These are phyloP conservation scores for Malurus leucopterus DNA, from an alignment of 2,797 vertebrate species.

Conservation along the genomic window DNA sequence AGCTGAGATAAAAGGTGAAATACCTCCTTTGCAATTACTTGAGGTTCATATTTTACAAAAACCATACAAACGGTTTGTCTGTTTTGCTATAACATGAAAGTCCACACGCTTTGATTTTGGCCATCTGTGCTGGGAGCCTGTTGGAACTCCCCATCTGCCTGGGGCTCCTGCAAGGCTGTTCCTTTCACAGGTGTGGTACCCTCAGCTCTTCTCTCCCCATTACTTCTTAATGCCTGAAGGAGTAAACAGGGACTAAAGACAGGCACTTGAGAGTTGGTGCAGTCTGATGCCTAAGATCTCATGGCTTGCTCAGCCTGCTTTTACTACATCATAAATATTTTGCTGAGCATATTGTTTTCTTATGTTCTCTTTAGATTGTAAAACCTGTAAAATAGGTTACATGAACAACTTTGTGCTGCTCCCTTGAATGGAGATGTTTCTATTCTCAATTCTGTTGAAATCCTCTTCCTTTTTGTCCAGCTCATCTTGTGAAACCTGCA, in stretches of 20 bases:
- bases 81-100: not conserved
- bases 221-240: not conserved
- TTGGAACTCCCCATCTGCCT: fast-evolving
- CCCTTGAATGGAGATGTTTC: not conserved
- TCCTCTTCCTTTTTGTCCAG: not conserved
- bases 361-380: not conserved
- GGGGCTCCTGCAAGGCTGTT: not conserved
- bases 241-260: not conserved
- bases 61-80: not conserved
- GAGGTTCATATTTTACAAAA: not conserved
- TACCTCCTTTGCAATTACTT: not conserved
- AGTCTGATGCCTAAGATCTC: not conserved
- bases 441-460: not conserved
- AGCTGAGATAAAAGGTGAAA: not conserved
- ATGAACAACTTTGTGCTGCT: not conserved
- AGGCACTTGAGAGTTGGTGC: not conserved
- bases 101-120: not conserved
- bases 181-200: not conserved
- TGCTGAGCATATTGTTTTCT: not conserved
- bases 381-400: not conserved
- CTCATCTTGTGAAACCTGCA: not conserved
- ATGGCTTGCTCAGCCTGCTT: not conserved
- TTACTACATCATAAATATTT: not conserved
- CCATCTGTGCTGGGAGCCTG: not conserved
- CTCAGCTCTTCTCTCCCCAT: not conserved